phyloP scores from a whole-genome alignment of 2,888 invertebrate genomes.

The Drosophila flavopinicola region DNA sequence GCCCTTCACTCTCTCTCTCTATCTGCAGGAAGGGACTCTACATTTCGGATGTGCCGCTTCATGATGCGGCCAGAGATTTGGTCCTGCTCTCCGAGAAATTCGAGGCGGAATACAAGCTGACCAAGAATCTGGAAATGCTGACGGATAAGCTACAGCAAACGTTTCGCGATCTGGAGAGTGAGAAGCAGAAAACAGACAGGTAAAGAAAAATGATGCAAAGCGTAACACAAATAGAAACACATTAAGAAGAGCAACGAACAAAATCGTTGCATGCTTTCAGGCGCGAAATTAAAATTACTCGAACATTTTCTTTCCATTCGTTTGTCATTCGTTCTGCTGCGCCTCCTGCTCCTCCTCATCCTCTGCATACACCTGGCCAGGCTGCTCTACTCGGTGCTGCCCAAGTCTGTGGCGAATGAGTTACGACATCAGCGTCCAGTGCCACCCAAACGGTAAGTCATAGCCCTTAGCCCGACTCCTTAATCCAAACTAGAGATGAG shows the following conservation, averaged over 20 bases:
- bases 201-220: slow-evolving; percentile 82
- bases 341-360: neutral
- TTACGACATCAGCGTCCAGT: slow-evolving; percentile 96
- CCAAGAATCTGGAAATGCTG: slow-evolving; percentile 95
- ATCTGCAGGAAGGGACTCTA: slow-evolving; percentile 92
- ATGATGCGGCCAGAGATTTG: slow-evolving; percentile 97
- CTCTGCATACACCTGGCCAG: slow-evolving; percentile 85
- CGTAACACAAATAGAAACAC: slow-evolving; percentile 45
- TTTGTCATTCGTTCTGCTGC: slow-evolving; percentile 53
- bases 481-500: neutral
- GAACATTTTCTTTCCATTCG: slow-evolving; percentile 55
- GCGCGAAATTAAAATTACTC: slow-evolving; percentile 65
- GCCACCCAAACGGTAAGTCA: slow-evolving; percentile 90
- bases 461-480: slow-evolving; percentile 18
- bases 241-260: slow-evolving; percentile 43
- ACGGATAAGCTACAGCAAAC: slow-evolving; percentile 98
- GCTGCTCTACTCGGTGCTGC: slow-evolving; percentile 96
- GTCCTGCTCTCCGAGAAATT: slow-evolving; percentile 98
- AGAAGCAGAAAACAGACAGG: slow-evolving; percentile 98
- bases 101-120: slow-evolving; percentile 97
- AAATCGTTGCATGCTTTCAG: slow-evolving; percentile 58
- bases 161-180: slow-evolving; percentile 95
- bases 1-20: neutral
- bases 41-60: slow-evolving; percentile 97
- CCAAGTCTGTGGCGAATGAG: slow-evolving; percentile 97